Evolutionary conservation across 2,113 vertebrate species (phyloP), one percentile per base, ranked within the genome.

Genomic region (Malaclemys terrapin): DNA sequence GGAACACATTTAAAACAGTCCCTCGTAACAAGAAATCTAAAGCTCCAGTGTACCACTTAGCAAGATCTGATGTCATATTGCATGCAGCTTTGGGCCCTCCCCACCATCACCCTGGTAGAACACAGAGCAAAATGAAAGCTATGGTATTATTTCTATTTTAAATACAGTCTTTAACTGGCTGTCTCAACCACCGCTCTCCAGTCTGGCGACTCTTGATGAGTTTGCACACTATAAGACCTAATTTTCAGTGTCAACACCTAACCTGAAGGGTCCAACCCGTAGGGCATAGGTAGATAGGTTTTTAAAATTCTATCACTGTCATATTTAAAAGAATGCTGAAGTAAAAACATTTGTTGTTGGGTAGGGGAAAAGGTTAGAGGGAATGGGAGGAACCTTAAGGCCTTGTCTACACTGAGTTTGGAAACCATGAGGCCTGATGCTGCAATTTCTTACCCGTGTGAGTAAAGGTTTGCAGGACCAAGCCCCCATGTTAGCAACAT

Each of bases 221-320:
- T 94, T 97, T 92, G 82, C 0, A 0, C 4, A 0, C 54, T 84
- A 45, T 90, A 87, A 88, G 82, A 91, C 89, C 79, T 92, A 93
- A 94, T 95, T 96, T 95, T 93, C 91, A 91, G 94, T 83, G 91
- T 96, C 96, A 96, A 91, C 95, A 95, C 95, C 93, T 97, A 97
- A 97, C 94, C 96, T 96, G 93, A 97, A 93, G 88, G 95, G 93
- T 96, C 96, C 96, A 97, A 96, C 95, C 95, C 2, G 0, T 95
- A 96, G 95, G 93, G 81, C 92, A 91, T 93, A 94, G 93, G 93
- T 95, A 96, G 95, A 76, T 94, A 95, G n/a, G 2, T 82, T 93
- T 52, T 57, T 14, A 42, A 72, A 81, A 25, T 9, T 75, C 45
- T 94, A 95, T 96, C 0, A 0, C 85, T 95, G 81, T 96, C 72